Base-by-base conservation (phyloP, 2,797 vertebrate genomes). In the Syndactyla subalaris region DNA sequence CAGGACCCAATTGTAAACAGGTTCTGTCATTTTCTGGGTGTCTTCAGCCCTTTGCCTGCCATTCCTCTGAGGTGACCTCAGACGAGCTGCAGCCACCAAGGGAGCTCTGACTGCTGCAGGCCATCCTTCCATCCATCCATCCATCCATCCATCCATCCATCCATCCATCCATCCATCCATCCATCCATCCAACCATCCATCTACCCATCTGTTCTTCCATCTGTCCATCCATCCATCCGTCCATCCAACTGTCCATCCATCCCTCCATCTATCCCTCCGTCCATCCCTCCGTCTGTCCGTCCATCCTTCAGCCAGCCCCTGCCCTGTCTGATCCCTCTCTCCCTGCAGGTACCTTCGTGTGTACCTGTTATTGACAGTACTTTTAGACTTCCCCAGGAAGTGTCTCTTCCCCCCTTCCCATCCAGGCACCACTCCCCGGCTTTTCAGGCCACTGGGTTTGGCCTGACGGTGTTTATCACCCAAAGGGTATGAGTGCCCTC, bases 391-490 rank as follows among this genome's bases (percentile, higher is more conserved):
- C 18, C 39, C 3, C 15, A 15, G 18, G 5, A 22, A 41, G 24
- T 1, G 16, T 3, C 21, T 41, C 15, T 41, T 38, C 34, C 8
- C 32, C 12, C 5, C 16, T 38, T 73, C 26, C 41, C 38, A 75
- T 36, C 32, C 32, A 12, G 32, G 18, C 14, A 39, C 12, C 9
- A 3, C 22, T 34, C 65, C 51, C 14, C 5, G 36, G 27, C 27
- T 14, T 39, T 39, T n/a, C 5, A 26, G 16, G 18, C 22, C 26
- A 1, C 9, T 3, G 22, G 14, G 9, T 84, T 58, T n/a, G 66
- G 32, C 45, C 46, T 36, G 29, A 9, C 0, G 4, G 45, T 3
- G 0, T 29, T 23, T 27, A 29, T 12, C 10, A 10, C 21, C 1
- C 15, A 13, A 1, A 7, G 12, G 15, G 11, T 15, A 1, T 23